Conservation (phyloP, 1,140 invertebrate species). For the Papilio dardanus region DNA sequence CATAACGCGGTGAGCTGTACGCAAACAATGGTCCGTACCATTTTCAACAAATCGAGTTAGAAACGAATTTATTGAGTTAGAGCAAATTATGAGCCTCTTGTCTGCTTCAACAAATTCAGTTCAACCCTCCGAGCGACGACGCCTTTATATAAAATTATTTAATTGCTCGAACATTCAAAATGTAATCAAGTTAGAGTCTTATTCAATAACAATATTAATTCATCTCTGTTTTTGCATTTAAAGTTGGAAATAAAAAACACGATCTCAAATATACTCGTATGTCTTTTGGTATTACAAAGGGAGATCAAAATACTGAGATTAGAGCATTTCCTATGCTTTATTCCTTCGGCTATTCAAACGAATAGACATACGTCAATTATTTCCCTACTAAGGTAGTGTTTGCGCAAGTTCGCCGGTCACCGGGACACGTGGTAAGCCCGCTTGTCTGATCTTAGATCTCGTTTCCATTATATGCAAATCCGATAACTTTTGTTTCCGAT, state of each 20-base stretch:
- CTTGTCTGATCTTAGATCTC: constrained; percentile 38
- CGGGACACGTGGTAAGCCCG: constrained; percentile 13
- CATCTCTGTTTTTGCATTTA: too few species aligned
- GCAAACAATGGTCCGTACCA: constrained; percentile 61
- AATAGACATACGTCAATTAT: not conserved
- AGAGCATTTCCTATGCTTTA: not conserved
- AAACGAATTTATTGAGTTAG: constrained; percentile 62
- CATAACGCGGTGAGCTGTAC: constrained; percentile 51
- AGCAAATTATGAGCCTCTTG: constrained; percentile 65
- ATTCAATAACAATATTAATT: too few species aligned
- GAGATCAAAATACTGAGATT: not conserved
- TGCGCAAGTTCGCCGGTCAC: constrained; percentile 31
- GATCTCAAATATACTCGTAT: not conserved
- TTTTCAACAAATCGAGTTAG: constrained; percentile 64
- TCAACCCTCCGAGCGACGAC: constrained; percentile 37
- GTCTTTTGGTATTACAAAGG: not conserved
- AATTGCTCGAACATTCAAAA: constrained; percentile 30
- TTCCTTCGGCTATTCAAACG: not conserved
- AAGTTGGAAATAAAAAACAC: too few species aligned
- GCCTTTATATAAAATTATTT: constrained; percentile 12
- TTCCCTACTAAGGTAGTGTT: not conserved
- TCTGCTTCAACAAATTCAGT: constrained; percentile 56
- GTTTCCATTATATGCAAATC: constrained; percentile 41
- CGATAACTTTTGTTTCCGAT: constrained; percentile 28
- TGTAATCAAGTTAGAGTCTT: constrained; percentile 10